phyloP scores from a whole-genome alignment of 2,888 invertebrate genomes.

The Scaptomyza flava region DNA sequence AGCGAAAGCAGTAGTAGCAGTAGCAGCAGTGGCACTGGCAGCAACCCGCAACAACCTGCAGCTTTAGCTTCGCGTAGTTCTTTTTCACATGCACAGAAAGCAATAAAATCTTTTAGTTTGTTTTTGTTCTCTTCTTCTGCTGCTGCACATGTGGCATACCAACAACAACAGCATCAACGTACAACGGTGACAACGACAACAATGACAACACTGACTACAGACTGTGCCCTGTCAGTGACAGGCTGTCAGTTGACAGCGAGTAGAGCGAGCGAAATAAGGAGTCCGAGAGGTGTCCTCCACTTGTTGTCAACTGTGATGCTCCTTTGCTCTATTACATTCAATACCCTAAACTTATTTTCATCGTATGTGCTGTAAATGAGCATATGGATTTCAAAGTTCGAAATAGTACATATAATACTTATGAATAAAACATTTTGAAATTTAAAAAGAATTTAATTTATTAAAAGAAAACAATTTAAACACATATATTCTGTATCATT shows the following conservation, averaged over 20 bases:
- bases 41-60: slow-evolving; percentile 60
- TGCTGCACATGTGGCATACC: slow-evolving; percentile 64
- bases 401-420: too few relatives aligned
- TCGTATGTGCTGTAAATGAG: neutral
- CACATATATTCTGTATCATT: too few relatives aligned
- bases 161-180: slow-evolving; percentile 26
- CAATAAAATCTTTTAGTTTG: slow-evolving; percentile 78
- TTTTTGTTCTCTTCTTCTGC: slow-evolving; percentile 50
- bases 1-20: slow-evolving; percentile 6
- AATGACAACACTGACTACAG: slow-evolving; percentile 75
- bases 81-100: slow-evolving; percentile 66
- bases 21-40: slow-evolving; percentile 16
- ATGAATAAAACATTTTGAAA: too few relatives aligned
- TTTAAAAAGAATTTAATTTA: too few relatives aligned
- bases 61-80: slow-evolving; percentile 57
- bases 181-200: slow-evolving; percentile 72
- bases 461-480: too few relatives aligned
- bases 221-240: slow-evolving; percentile 71
- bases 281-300: slow-evolving; percentile 53
- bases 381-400: neutral
- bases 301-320: slow-evolving; percentile 64
- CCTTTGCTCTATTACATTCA: slow-evolving; percentile 18
- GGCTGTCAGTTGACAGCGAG: slow-evolving; percentile 60
- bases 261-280: slow-evolving; percentile 13
- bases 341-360: slow-evolving; percentile 22